Evolutionary conservation across 2,113 vertebrate genomes (phyloP).

Genomic region (Cephalophus harveyi): DNA sequence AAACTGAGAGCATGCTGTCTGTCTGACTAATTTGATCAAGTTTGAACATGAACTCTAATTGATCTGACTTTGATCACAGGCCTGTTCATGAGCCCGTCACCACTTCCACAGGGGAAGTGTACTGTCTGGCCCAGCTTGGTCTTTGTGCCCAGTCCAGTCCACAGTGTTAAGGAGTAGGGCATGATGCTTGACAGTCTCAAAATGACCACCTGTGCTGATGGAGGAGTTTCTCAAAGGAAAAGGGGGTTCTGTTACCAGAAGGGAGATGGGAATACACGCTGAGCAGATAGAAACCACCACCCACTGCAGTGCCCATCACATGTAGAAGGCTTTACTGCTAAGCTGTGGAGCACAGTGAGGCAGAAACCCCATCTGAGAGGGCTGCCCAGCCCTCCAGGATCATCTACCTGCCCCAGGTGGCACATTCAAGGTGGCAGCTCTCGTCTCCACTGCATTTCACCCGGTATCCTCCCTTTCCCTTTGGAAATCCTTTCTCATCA

Average conservation of each 20-base stretch:
- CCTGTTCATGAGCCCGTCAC: background rate
- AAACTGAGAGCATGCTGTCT: background rate
- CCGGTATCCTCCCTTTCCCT: background rate
- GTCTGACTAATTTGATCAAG: background rate
- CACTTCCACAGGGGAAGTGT: background rate
- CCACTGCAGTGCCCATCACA: fast-evolving
- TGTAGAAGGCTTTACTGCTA: background rate
- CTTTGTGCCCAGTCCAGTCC: too few relatives aligned
- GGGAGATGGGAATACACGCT: background rate
- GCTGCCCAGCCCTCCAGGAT: background rate
- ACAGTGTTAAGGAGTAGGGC: background rate
- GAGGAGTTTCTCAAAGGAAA: background rate
- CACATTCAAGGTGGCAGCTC: background rate
- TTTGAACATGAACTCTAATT: background rate
- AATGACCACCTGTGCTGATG: background rate
- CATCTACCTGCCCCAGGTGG: background rate
- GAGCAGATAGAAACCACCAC: background rate
- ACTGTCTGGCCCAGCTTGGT: background rate
- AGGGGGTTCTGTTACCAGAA: background rate
- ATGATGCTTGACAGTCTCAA: background rate
- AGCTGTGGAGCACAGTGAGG: background rate
- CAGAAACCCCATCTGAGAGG: background rate
- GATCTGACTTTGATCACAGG: background rate
- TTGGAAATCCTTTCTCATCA: background rate
- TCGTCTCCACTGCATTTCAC: background rate